Percentiles rank a stretch among this genome's conserved stretches.
These are phyloP conservation scores for Ctenopoma multispine DNA, from an alignment of 2,797 vertebrate genomes.

Conservation along the genomic window DNA sequence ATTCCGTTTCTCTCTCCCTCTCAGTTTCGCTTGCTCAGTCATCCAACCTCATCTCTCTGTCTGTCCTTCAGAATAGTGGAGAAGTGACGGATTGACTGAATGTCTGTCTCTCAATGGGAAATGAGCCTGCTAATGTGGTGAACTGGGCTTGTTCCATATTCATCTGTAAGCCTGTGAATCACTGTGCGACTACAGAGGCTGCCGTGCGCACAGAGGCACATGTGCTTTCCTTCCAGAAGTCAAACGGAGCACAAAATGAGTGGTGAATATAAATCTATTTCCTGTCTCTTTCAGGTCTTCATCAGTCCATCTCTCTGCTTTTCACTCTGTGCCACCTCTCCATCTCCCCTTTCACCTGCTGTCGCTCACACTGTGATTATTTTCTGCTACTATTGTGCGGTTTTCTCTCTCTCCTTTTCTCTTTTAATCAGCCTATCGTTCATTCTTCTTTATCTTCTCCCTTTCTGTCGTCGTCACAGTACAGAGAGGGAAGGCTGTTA, in stretches of 20 bases:
- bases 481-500: slow-evolving; percentile 38
- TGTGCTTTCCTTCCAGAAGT: slow-evolving; percentile 65
- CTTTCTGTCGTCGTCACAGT: slow-evolving; percentile 31
- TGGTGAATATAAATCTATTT: slow-evolving; percentile 71
- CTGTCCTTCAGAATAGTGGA: slow-evolving; percentile 45
- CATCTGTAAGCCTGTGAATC: slow-evolving; percentile 70
- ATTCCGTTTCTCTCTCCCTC: slow-evolving; percentile 24
- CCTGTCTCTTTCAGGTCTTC: slow-evolving; percentile 73
- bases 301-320: slow-evolving; percentile 62
- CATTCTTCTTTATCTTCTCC: slow-evolving; percentile 42
- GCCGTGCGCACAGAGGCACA: slow-evolving; percentile 58
- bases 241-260: slow-evolving; percentile 72
- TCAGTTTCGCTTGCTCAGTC: not conserved
- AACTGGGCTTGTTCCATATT: slow-evolving; percentile 78
- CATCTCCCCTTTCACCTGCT: slow-evolving; percentile 58
- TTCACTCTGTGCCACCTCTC: slow-evolving; percentile 52
- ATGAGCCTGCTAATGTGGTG: slow-evolving; percentile 79
- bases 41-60: not conserved
- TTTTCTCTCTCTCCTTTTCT: slow-evolving; percentile 40
- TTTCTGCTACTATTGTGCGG: slow-evolving; percentile 53
- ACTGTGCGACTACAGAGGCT: slow-evolving; percentile 44
- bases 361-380: slow-evolving; percentile 44
- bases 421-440: slow-evolving; percentile 63
- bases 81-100: slow-evolving; percentile 71
- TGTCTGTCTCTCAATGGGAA: slow-evolving; percentile 69